Percentiles rank a stretch among this genome's conserved stretches.
phyloP scores from a whole-genome alignment of 2,113 vertebrate genomes.

The Corythornis vintsioides region DNA sequence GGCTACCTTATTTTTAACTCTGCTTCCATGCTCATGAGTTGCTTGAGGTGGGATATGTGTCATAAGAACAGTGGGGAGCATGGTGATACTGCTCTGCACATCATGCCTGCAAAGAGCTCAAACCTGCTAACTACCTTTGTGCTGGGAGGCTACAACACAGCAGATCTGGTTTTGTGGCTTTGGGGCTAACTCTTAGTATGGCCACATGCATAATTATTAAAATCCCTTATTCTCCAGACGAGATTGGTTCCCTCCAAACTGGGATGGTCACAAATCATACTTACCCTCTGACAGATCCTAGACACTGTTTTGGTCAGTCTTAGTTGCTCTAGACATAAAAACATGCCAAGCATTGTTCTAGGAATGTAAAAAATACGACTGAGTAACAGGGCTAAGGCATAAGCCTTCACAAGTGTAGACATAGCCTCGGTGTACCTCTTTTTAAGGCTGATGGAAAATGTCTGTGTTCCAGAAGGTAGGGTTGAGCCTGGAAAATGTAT shows the following conservation, averaged over 20 bases:
- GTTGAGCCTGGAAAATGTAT: not conserved
- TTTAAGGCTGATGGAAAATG: not conserved
- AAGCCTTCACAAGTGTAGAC: not conserved
- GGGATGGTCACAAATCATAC: not conserved
- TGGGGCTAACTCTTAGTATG: not conserved
- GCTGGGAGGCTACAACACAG: not conserved
- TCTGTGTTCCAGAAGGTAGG: not conserved
- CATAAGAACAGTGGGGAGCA: not conserved
- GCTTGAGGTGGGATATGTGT: not conserved
- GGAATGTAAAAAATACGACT: slow-evolving; percentile 1
- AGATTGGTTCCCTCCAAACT: not conserved
- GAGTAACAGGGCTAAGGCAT: not conserved
- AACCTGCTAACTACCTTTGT: not conserved
- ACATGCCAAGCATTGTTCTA: not conserved
- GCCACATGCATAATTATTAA: not conserved
- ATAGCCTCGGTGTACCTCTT: not conserved
- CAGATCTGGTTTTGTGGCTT: not conserved
- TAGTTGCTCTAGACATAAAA: not conserved
- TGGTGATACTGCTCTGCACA: not conserved
- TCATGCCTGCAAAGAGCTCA: not conserved
- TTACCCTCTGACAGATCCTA: not conserved
- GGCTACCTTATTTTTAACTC: not conserved
- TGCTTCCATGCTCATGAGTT: not conserved
- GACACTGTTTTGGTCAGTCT: not conserved
- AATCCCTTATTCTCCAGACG: not conserved